Conservation (phyloP, 2,113 vertebrate genomes). For the Cygnus atratus region DNA sequence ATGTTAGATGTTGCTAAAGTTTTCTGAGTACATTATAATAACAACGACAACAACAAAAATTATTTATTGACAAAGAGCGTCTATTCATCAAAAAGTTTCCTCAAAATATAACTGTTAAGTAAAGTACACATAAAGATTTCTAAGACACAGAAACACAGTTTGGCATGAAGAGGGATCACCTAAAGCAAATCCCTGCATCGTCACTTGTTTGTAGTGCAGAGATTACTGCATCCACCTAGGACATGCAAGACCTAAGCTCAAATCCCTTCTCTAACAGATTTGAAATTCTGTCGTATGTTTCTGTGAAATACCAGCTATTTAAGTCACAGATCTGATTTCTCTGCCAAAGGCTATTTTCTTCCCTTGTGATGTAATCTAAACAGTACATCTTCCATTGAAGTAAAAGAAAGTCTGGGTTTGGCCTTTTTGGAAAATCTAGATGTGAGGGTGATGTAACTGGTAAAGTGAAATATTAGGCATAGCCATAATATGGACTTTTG, state of each 20-base stretch:
- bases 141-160: not conserved
- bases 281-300: not conserved
- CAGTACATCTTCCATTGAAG: not conserved
- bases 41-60: not conserved
- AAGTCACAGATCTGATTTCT: not conserved
- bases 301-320: not conserved
- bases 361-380: not conserved
- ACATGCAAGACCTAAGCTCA: not conserved
- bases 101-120: not conserved
- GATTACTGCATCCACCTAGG: not conserved
- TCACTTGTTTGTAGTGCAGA: not conserved
- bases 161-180: not conserved
- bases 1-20: not conserved
- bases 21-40: not conserved
- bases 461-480: not conserved
- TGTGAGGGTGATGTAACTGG: not conserved
- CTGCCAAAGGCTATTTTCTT: slow-evolving; percentile 7
- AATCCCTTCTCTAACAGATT: not conserved
- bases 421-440: not conserved
- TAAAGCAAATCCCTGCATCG: not conserved
- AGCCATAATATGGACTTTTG: not conserved
- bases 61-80: not conserved
- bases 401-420: not conserved
- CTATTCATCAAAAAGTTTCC: not conserved
- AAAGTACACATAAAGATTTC: not conserved